Base-by-base conservation (phyloP, 2,888 invertebrate species). In the Hoplodrina ambigua region DNA sequence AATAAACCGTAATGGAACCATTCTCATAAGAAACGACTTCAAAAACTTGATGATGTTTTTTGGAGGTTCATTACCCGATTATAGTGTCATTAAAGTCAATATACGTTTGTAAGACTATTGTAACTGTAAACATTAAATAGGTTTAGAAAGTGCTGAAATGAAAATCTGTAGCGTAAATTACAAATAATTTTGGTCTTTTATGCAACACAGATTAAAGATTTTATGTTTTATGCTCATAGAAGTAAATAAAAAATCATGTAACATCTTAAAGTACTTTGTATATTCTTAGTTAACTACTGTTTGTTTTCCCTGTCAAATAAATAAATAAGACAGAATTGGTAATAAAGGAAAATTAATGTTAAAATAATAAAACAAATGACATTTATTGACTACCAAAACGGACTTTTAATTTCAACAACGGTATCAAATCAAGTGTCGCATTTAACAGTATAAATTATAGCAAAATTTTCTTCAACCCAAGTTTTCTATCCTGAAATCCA, bases 1-100 rank as follows among this genome's bases (percentile, higher is more conserved):
- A 87, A 80, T 75, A 33, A 69, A 85, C 86, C 80, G 85, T 84
- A 79, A 82, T 75, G 15, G 17, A 56, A 57, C 15, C 19, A 37
- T 63, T 60, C 53, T 30, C 4, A 17, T 17, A 58, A 64, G 60
- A 61, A 74, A 63, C 19, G 13, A 41, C 13, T 17, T 41, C 49
- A 19, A 62, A 56, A 59, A 44, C 19, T 19, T 62, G 62, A 66
- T 62, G 15, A 15, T 69, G 57, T 54, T 46, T 25, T 79, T 46
- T 44, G 5, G 8, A 15, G n/a, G 30, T 37, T 57, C 10, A 13
- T 37, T 49, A 60, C 60, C 20, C 15, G 44, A 75, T 57, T 10
- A 11, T 33, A 44, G 15, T 50, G 59, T 54, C 56, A 50, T 74
- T 53, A 64, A 60, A 79, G 30, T 57, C 53, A 63, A 56, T 67